Evolutionary conservation across 1,140 invertebrate genomes (phyloP), one percentile per base, ranked within the genome.

Genomic region (Neodiprion lecontei): DNA sequence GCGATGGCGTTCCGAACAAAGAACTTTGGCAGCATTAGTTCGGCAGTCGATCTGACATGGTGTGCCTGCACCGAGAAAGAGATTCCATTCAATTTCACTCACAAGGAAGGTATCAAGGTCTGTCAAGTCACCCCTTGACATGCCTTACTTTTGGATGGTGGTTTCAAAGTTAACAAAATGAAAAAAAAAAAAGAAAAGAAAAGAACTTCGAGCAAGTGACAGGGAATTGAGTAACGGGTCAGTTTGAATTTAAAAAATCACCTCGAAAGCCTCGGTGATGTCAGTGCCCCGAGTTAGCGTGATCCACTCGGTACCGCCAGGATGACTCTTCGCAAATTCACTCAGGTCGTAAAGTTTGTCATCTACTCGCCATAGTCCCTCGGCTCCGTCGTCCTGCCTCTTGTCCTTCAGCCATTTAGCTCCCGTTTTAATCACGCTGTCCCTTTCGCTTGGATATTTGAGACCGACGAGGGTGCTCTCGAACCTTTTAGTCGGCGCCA

Each of bases 251-350:
- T 23, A n/a, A 40, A 72, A 72, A 73, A 48, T 14, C 75, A 88
- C 87, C 87, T 95, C 92, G 79, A 95, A 95, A 5, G 91, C 89
- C 85, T 95, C 94, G 0, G 94, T 95, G 48, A 95, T 94, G 79
- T 95, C 94, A 0, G 91, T 93, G 0, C 92, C 93, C 81, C 92
- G 92, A 5, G 94, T 94, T 5, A 93, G 72, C 72, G 89, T 80
- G 9, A 96, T 83, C 95, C 95, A 96, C 80, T 94, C 92, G 10
- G 84, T 70, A 14, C 95, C 95, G 48, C 95, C 96, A n/a, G 95
- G 95, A 90, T 97, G 96, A 21, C 81, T 90, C 0, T 90, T 75
- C 0, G 93, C 84, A 80, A 95, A 97, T 21, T 88, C 85, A 7
- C 85, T 89, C 14, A 97, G 87, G 84, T 96, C 93, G 81, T 96